Evolutionary conservation across 2,888 invertebrate species (phyloP), one percentile per base, ranked within the genome.

Genomic region (Phalangium opilio): DNA sequence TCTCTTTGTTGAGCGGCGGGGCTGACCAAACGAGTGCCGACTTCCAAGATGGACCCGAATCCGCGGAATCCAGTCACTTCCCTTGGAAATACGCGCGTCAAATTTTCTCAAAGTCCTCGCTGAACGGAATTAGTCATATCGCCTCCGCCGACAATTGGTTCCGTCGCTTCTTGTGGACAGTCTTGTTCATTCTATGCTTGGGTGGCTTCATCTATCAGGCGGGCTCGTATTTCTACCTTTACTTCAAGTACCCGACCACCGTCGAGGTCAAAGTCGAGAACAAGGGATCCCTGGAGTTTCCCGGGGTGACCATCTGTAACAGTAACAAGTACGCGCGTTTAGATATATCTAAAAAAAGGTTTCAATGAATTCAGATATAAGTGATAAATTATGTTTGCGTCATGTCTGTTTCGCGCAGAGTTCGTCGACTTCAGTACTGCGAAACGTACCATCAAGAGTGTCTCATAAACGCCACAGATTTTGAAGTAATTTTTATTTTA

Each of bases 251-350:
- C 15, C 52, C 52, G 1, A 52, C 52, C 2, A 43, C 49, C 1
- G 52, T 52, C 8, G 52, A 52, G 17, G 52, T 52, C 1, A 43
- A 48, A 34, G 52, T 52, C 11, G 52, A 50, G 19, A 52, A 52
- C 15, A 50, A 50, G 12, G 52, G 52, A 2, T 18, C 43, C 1
- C 41, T 52, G n/a, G 47, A 52, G 15, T 52, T 52, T 17, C 50
- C 52, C 0, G 52, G 49, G 0, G 44, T 52, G 8, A 52, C 52
- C 11, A 18, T 52, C 3, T 52, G 52, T 47, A 52, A 52, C 33
- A 52, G 50, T n/a, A 52, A 52, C 41, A 52, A 42, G 52, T 50
- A 46, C 12, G 41, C 27, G 27, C 4, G 27, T n/a, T n/a, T n/a
- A n/a, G n/a, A n/a, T n/a, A n/a, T n/a, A n/a, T n/a, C n/a, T n/a